Conservation (phyloP, 2,888 invertebrate genomes). For the Saturnia japonica region DNA sequence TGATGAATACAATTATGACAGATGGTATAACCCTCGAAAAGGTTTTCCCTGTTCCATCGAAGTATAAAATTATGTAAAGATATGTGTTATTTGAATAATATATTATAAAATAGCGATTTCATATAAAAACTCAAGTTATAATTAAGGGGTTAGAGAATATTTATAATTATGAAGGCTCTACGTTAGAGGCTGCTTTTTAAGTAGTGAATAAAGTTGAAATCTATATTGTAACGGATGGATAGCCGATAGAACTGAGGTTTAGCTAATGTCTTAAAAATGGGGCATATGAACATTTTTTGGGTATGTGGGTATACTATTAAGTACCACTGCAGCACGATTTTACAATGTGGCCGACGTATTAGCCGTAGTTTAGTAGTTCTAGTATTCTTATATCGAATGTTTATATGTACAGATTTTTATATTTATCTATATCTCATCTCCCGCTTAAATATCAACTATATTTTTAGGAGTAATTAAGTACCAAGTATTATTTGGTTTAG, state of each 20-base stretch:
- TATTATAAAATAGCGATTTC: not conserved
- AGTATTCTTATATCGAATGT: not conserved
- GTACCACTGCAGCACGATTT: not conserved
- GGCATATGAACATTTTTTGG: too few relatives aligned
- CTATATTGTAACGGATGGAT: not conserved
- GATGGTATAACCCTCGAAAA: conserved; percentile 55
- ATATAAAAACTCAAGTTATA: not conserved
- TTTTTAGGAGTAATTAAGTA: not conserved
- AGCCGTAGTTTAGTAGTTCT: not conserved
- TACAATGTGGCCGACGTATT: not conserved
- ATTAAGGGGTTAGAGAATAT: not conserved
- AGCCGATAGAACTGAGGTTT: too few relatives aligned
- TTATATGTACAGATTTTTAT: not conserved
- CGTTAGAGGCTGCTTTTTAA: not conserved
- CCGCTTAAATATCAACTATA: not conserved
- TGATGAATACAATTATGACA: conserved; percentile 55
- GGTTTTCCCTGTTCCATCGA: conserved; percentile 54
- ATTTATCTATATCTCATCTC: not conserved
- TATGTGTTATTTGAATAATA: not conserved
- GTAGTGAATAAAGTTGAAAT: not conserved
- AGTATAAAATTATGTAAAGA: conserved; percentile 28
- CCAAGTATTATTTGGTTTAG: not conserved
- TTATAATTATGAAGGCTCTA: not conserved
- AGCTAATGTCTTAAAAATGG: too few relatives aligned
- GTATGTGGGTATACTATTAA: not conserved